A percentile compares a stretch with the other conserved stretches of the same genome.
Conservation (phyloP, 2,797 vertebrate species). For the Synaphobranchus kaupii region DNA sequence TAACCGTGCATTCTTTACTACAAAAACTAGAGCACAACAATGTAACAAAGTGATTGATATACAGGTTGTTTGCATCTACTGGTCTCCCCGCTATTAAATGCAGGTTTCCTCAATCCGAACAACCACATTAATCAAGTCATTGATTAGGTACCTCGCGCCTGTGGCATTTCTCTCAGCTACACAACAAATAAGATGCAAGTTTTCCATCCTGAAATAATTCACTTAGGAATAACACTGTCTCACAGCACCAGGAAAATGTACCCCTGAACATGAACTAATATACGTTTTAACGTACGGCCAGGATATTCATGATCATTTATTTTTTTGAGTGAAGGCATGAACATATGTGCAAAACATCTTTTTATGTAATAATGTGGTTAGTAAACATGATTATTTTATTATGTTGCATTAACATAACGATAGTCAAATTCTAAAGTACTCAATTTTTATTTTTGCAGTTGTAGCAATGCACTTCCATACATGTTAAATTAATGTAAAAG, state of each 20-base stretch:
- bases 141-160: constrained; percentile 72
- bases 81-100: constrained; percentile 7
- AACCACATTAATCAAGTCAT: constrained; percentile 75
- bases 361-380: too few relatives aligned
- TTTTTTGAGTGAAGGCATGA: too few relatives aligned
- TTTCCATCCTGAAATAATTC: constrained; percentile 78
- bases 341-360: too few relatives aligned
- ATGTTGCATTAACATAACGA: too few relatives aligned
- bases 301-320: constrained; percentile 73
- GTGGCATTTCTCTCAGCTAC: constrained; percentile 70
- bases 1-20: not conserved
- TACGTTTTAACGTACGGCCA: constrained; percentile 83
- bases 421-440: too few relatives aligned
- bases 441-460: too few relatives aligned
- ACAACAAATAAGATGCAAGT: constrained; percentile 80
- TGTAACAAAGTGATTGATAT: not conserved
- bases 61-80: constrained; percentile 11
- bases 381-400: too few relatives aligned
- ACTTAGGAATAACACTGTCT: constrained; percentile 76
- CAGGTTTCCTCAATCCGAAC: constrained; percentile 68
- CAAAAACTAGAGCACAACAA: not conserved
- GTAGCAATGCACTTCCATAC: too few relatives aligned
- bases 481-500: too few relatives aligned
- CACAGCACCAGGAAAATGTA: constrained; percentile 68
- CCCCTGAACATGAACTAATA: constrained; percentile 72